Conservation (phyloP, 2,888 invertebrate species). For the Dysmachus trigonus region DNA sequence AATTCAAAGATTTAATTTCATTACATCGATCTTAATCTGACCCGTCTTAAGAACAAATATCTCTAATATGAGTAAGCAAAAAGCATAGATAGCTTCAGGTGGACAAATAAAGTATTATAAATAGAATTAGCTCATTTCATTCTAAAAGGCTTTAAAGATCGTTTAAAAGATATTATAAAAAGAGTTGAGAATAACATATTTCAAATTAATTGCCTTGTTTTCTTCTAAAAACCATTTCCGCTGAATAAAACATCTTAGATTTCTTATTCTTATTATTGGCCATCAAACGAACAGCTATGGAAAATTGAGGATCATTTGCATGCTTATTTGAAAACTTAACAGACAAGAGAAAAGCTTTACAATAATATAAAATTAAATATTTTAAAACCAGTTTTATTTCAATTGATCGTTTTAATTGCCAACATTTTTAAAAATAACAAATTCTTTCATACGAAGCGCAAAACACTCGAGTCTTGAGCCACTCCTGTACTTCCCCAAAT, state of each 20-base stretch:
- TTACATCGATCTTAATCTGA: too few relatives aligned
- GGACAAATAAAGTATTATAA: too few relatives aligned
- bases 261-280: not conserved
- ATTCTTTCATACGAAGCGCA: not conserved
- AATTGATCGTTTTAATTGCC: not conserved
- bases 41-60: too few relatives aligned
- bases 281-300: too few relatives aligned
- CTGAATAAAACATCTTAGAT: not conserved
- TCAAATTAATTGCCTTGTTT: not conserved
- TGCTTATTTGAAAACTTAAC: not conserved
- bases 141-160: too few relatives aligned
- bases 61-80: not conserved
- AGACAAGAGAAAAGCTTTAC: not conserved
- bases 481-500: not conserved
- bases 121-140: too few relatives aligned
- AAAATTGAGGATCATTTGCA: too few relatives aligned
- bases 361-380: not conserved
- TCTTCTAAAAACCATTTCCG: not conserved
- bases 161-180: not conserved
- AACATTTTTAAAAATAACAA: not conserved
- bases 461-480: not conserved
- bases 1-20: too few relatives aligned
- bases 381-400: not conserved
- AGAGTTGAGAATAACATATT: not conserved
- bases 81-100: too few relatives aligned